Evolutionary conservation across 2,888 invertebrate genomes (phyloP), one percentile per base, ranked within the genome.

Genomic region (Cantharis rustica): DNA sequence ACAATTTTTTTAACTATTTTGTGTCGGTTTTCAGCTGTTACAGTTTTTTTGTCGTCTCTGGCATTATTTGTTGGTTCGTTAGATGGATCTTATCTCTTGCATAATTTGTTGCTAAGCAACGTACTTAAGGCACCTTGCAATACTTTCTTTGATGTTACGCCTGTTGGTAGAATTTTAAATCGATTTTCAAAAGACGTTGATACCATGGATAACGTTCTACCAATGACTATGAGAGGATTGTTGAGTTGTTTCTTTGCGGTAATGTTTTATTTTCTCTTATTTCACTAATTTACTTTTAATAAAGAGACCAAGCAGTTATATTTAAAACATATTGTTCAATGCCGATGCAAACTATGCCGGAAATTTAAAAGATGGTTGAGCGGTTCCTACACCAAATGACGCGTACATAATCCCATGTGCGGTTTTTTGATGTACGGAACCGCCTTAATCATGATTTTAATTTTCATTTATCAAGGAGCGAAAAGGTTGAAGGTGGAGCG

Each of bases 71-170:
- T 93, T 86, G 93, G 93, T 87, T 89, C 92, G 84, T 89, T 94
- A 89, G 89, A 89, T 83, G 92, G 91, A 82, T 91, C 92, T 84
- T 89, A 89, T 86, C 87, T 89, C 84, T 90, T 95, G 84, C 95
- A 95, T 90, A 88, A 89, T 84, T 89, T 89, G 82, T 89, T 94
- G 88, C 90, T 95, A 83, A 87, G 85, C 82, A 91, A 92, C 85
- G 91, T 94, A 85, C 88, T 95, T 84, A 90, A 91, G 86, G 92
- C 92, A 83, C 93, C 94, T 76, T 89, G 91, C 88, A 90, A 91
- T 86, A 91, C 92, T 86, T 95, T 94, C 91, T 95, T 93, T 90
- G 95, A 95, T 89, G 93, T 94, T 83, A 95, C 95, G 84, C 95
- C 95, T 79, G 90, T 93, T 80, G 95, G 95, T 87, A 91, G 95